A percentile compares a stretch with the other conserved stretches of the same genome.
These are phyloP conservation scores for Prochilodus magdalenae DNA, from an alignment of 2,113 vertebrate species.

Conservation along the genomic window DNA sequence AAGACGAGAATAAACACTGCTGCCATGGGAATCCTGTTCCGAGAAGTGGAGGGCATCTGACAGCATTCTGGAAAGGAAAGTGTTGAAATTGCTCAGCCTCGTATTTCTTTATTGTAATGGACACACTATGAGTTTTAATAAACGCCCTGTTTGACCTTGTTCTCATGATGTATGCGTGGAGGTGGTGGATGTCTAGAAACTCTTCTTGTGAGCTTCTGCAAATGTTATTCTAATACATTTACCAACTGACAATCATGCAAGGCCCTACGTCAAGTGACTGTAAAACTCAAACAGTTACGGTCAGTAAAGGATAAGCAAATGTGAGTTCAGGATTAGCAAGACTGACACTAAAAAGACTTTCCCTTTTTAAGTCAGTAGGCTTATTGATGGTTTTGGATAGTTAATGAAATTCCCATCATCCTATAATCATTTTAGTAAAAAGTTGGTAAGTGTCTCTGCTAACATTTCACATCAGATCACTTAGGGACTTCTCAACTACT, in stretches of 20 bases:
- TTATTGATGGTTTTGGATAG: no score
- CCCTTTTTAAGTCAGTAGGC: no score
- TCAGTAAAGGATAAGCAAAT: background rate
- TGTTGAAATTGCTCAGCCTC: background rate
- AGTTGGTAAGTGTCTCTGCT: no score
- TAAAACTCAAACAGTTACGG: background rate
- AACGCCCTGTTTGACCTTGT: background rate
- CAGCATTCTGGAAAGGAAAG: background rate
- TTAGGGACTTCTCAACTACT: no score
- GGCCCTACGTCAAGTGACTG: background rate
- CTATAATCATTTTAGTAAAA: no score
- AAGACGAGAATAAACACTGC: background rate
- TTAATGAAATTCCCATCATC: no score
- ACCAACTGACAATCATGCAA: background rate
- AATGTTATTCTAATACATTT: background rate
- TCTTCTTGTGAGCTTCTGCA: background rate
- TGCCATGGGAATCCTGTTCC: background rate
- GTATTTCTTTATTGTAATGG: background rate
- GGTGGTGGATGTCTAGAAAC: background rate
- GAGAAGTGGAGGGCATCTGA: background rate
- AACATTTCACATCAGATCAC: no score
- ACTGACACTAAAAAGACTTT: background rate
- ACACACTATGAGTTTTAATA: background rate
- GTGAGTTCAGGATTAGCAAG: constrained; percentile 1
- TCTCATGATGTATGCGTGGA: background rate